Evolutionary conservation across 2,113 vertebrate species (phyloP), one percentile per base, ranked within the genome.

Genomic region (Rhipidura dahli): DNA sequence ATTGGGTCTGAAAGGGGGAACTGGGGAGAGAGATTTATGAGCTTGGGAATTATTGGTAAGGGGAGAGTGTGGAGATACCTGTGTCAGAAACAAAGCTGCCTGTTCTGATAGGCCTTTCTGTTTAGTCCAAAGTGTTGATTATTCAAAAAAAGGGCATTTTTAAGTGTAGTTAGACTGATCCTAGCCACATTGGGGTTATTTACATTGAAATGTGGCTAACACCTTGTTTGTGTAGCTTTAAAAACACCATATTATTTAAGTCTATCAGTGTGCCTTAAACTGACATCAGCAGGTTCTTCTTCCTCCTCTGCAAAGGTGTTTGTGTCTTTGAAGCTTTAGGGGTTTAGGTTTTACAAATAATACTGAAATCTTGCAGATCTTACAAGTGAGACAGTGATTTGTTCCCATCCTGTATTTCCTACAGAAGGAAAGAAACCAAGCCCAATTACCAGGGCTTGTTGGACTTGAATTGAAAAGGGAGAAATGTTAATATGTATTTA

Each of bases 201-300:
- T 42, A n/a, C 21, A n/a, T 47, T 70, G 56, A 35, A 78, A 66
- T 33, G 13, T 31, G 22, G 21, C 2, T 70, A 63, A 26, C 23
- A 19, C 37, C 54, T 70, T 56, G 3, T 17, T 86, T 59, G 35
- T 33, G 31, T 18, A 23, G 33, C n/a, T 33, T 91, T 26, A 71
- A 44, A 72, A 13, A 0, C 14, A 12, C 13, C 10, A 2, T 2
- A 11, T 71, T 2, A 11, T 71, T 66, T 64, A 45, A 72, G 76
- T 57, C 16, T 8, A 21, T 49, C 2, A 1, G 0, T 15, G 3
- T 20, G 30, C n/a, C 23, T n/a, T 40, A 21, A 33, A 9, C 19
- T 64, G 70, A 26, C 9, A 50, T 15, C 28, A 26, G 7, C 44
- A 60, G 27, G 24, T 49, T 76, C 26, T 31, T 82, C 63, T 5